These are phyloP conservation scores for Tyrannus savana DNA, from an alignment of 2,113 vertebrate species.

Conservation along the genomic window DNA sequence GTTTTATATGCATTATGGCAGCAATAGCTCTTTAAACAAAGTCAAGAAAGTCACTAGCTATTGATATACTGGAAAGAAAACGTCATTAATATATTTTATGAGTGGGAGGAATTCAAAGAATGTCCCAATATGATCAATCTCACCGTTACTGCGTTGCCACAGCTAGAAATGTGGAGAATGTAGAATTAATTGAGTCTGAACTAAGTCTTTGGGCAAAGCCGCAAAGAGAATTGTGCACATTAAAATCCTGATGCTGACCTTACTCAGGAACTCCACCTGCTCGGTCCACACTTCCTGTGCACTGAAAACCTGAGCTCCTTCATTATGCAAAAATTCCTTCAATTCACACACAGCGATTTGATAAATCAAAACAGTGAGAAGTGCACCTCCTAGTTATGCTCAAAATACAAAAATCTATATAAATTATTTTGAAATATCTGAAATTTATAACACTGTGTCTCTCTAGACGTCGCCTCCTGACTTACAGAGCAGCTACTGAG, in stretches of 20 bases:
- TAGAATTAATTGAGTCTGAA: neutral
- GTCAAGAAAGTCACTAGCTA: neutral
- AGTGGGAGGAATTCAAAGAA: neutral
- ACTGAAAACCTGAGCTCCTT: neutral
- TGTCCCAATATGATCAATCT: neutral
- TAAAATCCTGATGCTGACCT: neutral
- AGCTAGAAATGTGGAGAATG: neutral
- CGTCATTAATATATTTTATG: neutral
- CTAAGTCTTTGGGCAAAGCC: neutral
- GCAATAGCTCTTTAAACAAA: neutral
- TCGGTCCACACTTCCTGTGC: neutral
- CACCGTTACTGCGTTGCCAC: neutral
- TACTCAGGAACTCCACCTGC: neutral
- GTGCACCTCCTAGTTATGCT: neutral
- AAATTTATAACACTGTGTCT: neutral
- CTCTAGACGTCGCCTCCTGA: neutral
- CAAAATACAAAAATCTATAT: neutral
- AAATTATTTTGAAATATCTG: neutral
- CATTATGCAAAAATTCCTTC: neutral
- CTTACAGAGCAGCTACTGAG: neutral
- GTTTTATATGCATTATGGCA: neutral
- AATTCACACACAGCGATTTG: neutral
- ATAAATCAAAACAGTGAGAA: neutral
- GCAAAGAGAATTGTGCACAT: neutral
- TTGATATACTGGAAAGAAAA: neutral